Evolutionary conservation across 2,113 vertebrate species (phyloP).

Genomic region (Chaenogobius annularis): DNA sequence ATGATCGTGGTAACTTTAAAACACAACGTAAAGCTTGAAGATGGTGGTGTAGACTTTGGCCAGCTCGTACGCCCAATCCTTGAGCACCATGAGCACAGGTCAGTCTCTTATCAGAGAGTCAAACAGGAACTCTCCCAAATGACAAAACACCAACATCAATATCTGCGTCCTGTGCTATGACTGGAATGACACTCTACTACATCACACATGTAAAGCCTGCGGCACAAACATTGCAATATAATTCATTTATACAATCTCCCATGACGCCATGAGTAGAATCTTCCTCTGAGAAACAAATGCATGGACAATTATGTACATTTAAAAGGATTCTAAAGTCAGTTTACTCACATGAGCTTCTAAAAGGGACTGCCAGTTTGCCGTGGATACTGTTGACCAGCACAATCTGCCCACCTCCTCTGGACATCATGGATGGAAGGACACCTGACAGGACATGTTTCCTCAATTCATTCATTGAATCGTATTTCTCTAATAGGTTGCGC

Average conservation of each 20-base stretch:
- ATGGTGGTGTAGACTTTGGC: too few relatives aligned
- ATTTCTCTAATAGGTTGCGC: too few relatives aligned
- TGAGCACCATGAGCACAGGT: too few relatives aligned
- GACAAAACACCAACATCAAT: too few relatives aligned
- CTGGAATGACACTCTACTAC: too few relatives aligned
- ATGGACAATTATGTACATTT: not conserved
- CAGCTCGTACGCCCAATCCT: too few relatives aligned
- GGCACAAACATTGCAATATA: not conserved
- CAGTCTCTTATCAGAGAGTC: too few relatives aligned
- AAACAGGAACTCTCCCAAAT: too few relatives aligned
- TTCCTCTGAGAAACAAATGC: not conserved
- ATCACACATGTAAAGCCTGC: not conserved
- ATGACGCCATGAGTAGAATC: not conserved
- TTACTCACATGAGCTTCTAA: slow-evolving; percentile 91
- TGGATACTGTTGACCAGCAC: slow-evolving; percentile 92
- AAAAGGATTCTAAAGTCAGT: not conserved
- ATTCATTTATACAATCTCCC: not conserved
- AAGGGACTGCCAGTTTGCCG: slow-evolving; percentile 89
- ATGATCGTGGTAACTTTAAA: too few relatives aligned
- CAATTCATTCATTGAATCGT: too few relatives aligned
- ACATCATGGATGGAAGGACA: slow-evolving; percentile 92
- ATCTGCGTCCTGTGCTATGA: too few relatives aligned
- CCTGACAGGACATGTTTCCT: slow-evolving; percentile 67
- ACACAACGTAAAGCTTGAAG: too few relatives aligned
- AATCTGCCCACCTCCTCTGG: slow-evolving; percentile 89